These are phyloP conservation scores for Pelagia noctiluca DNA, from an alignment of 30 jellyfish, hydroid and myxozoan species.

Conservation along the genomic window DNA sequence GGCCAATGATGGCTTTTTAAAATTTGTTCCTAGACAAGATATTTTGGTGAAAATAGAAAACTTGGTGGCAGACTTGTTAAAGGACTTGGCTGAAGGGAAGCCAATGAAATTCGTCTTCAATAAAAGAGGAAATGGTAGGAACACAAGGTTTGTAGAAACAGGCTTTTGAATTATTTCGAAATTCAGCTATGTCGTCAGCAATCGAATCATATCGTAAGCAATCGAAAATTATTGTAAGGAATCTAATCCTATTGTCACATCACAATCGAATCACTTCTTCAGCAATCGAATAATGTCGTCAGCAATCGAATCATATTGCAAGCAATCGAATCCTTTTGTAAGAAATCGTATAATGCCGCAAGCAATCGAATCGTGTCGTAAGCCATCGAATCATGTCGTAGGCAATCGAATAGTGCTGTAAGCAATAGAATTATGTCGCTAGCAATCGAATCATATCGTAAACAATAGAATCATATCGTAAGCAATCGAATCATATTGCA, in stretches of 20 bases:
- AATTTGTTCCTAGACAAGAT: conserved; percentile 29
- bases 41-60: conserved; percentile 61
- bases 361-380: conserved; percentile 49
- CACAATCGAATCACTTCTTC: background rate
- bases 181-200: too few species aligned
- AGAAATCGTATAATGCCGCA: too few species aligned
- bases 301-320: background rate
- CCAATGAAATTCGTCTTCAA: conserved; percentile 79
- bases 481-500: background rate
- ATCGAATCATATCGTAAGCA: too few species aligned
- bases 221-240: too few species aligned
- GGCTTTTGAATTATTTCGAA: conserved; percentile 44
- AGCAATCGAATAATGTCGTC: background rate
- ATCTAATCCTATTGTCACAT: too few species aligned
- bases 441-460: background rate
- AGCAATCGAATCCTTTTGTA: too few species aligned
- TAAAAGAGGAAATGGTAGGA: conserved; percentile 76
- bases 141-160: conserved; percentile 57
- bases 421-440: too few species aligned
- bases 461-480: background rate
- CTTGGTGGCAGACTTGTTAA: conserved; percentile 40
- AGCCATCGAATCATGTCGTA: too few species aligned
- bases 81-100: conserved; percentile 47
- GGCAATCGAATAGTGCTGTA: too few species aligned
- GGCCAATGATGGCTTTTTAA: background rate